These are phyloP conservation scores for Corythornis madagascariensis DNA, from an alignment of 2,113 vertebrate genomes.

Conservation along the genomic window DNA sequence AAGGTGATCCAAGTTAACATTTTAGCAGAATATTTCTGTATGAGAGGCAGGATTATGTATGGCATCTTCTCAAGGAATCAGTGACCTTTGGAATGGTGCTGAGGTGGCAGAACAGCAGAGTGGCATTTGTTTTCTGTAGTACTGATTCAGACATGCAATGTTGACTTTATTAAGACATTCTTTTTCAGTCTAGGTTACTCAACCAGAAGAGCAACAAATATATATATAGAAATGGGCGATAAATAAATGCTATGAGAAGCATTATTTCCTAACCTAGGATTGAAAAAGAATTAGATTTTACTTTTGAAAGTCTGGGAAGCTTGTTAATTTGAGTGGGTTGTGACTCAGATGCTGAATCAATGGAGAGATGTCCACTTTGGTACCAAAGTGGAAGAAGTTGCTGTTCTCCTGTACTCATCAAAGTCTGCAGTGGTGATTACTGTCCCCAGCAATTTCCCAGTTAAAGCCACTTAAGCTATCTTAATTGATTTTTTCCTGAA, in stretches of 20 bases:
- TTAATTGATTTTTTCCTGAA: slow-evolving; percentile 42
- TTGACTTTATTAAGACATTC: slow-evolving; percentile 30
- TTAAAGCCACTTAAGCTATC: slow-evolving; percentile 9
- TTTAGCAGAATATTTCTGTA: slow-evolving; percentile 38
- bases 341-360: not conserved
- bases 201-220: not conserved
- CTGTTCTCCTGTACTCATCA: not conserved
- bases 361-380: not conserved
- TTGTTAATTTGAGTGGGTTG: not conserved
- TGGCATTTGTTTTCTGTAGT: slow-evolving; percentile 50
- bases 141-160: not conserved
- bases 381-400: not conserved
- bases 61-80: slow-evolving; percentile 26
- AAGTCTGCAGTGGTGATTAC: not conserved
- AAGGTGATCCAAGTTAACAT: not conserved
- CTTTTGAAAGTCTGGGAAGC: not conserved
- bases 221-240: not conserved
- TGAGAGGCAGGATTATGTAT: slow-evolving; percentile 26
- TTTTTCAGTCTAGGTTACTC: not conserved
- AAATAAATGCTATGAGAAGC: not conserved
- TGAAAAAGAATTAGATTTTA: not conserved
- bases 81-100: slow-evolving; percentile 46
- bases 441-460: not conserved
- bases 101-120: slow-evolving; percentile 47
- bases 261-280: not conserved